phyloP scores from a whole-genome alignment of 2,113 vertebrate species.

The Antigone vipio region DNA sequence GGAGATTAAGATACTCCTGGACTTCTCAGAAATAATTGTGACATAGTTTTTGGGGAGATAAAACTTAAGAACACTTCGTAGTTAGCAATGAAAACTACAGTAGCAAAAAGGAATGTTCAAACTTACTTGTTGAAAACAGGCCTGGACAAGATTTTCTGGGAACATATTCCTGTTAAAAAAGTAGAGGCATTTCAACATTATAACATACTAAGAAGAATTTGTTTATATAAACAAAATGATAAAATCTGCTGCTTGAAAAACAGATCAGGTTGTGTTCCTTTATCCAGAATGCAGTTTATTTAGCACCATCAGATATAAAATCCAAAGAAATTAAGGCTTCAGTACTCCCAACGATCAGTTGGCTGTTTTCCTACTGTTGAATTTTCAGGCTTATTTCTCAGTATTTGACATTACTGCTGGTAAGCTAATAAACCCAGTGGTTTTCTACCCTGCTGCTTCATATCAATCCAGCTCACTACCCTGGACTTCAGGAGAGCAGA shows the following conservation, averaged over 20 bases:
- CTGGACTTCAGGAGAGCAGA: too few species aligned
- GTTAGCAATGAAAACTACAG: background rate
- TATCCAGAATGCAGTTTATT: background rate
- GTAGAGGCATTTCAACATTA: background rate
- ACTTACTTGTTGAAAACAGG: constrained; percentile 96
- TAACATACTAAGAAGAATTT: background rate
- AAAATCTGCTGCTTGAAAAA: background rate
- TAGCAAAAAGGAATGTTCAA: background rate
- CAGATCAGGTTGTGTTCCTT: background rate
- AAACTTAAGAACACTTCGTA: background rate
- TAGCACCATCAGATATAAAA: background rate
- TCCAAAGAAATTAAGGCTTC: background rate
- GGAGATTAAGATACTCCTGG: background rate
- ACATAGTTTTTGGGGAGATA: background rate
- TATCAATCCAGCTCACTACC: background rate
- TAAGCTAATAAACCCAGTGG: background rate
- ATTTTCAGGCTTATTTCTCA: background rate
- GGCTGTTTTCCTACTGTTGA: background rate
- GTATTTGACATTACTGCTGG: background rate
- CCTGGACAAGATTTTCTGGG: constrained; percentile 96
- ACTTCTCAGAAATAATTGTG: background rate
- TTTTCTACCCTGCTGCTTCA: background rate
- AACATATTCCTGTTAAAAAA: constrained; percentile 92
- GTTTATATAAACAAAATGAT: background rate
- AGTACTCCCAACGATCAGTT: background rate